These are phyloP conservation scores for Malurus leucopterus DNA, from an alignment of 2,797 vertebrate species.

Conservation along the genomic window DNA sequence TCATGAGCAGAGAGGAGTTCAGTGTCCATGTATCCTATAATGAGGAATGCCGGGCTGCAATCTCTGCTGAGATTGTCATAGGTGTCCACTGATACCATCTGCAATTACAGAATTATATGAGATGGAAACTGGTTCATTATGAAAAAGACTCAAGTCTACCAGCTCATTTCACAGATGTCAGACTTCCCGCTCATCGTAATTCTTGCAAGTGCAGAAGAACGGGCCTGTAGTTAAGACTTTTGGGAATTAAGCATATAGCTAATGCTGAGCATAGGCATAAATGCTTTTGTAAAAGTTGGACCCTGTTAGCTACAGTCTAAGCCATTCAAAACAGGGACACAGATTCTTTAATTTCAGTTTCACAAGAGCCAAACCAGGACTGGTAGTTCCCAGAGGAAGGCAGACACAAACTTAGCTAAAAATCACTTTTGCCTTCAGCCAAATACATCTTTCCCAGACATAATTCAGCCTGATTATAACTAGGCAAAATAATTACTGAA, in stretches of 20 bases:
- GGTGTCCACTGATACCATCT: slow-evolving; percentile 56
- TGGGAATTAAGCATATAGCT: background rate
- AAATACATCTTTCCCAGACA: background rate
- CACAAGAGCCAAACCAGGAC: background rate
- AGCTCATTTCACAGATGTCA: slow-evolving; percentile 58
- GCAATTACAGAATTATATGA: slow-evolving; percentile 60
- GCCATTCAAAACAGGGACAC: background rate
- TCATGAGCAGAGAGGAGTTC: slow-evolving; percentile 37
- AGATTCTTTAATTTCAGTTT: background rate
- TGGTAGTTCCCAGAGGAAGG: background rate
- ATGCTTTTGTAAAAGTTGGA: background rate
- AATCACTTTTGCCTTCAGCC: background rate
- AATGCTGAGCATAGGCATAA: background rate
- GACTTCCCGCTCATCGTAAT: background rate
- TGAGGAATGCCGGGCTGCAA: slow-evolving; percentile 27
- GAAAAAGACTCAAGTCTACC: slow-evolving; percentile 47
- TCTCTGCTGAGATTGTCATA: slow-evolving; percentile 53
- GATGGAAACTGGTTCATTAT: slow-evolving; percentile 60
- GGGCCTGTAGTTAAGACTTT: background rate
- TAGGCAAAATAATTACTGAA: background rate
- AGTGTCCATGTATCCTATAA: slow-evolving; percentile 41
- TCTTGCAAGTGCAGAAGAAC: background rate
- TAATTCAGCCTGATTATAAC: background rate
- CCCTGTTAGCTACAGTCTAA: background rate
- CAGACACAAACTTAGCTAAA: background rate